phyloP scores from a whole-genome alignment of 2,888 invertebrate genomes.

The Elmis aenea region DNA sequence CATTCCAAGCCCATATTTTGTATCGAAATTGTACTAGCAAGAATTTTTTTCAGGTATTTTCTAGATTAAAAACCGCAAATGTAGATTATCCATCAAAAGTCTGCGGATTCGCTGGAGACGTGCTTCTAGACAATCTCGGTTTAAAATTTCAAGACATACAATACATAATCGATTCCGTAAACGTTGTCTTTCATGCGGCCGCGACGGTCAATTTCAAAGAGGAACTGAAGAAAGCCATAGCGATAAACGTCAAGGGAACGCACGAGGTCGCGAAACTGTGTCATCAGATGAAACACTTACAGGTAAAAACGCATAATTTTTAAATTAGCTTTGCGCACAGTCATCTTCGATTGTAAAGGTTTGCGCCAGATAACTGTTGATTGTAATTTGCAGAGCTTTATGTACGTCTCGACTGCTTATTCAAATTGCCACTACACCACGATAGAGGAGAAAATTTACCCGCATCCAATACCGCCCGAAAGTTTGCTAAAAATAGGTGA shows the following conservation, averaged over 20 bases:
- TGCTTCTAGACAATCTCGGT: background rate
- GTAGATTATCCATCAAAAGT: background rate
- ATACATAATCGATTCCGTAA: conserved; percentile 26
- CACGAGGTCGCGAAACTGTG: conserved; percentile 60
- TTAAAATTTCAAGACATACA: background rate
- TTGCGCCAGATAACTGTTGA: background rate
- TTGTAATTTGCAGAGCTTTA: background rate
- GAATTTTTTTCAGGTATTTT: background rate
- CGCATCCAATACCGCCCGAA: background rate
- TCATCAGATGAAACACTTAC: conserved; percentile 58
- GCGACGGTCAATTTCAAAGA: conserved; percentile 67
- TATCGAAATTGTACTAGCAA: too few species aligned
- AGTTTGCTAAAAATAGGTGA: background rate
- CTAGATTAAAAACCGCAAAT: background rate
- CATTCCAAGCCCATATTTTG: too few species aligned
- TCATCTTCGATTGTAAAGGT: background rate
- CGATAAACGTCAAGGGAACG: conserved; percentile 68
- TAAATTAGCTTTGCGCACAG: background rate
- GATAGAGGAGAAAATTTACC: background rate
- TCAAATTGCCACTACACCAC: background rate
- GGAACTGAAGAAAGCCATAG: conserved; percentile 63
- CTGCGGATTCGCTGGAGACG: background rate
- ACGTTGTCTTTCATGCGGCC: conserved; percentile 54
- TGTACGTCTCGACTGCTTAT: background rate
- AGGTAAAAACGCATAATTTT: conserved; percentile 28